phyloP scores from a whole-genome alignment of 2,113 vertebrate genomes.

The Meles meles region DNA sequence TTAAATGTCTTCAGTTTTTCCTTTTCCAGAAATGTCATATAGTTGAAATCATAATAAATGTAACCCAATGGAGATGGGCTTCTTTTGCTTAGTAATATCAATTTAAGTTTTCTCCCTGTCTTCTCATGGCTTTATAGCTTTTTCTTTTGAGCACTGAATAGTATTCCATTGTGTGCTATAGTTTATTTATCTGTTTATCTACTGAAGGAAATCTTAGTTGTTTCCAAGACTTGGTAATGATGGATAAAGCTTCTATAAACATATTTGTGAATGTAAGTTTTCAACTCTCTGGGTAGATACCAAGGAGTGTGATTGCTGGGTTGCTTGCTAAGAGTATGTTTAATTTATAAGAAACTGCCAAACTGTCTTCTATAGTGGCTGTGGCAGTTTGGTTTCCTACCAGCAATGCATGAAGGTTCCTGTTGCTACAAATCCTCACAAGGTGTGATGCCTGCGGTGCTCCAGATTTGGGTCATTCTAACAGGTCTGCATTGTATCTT shows the following conservation, averaged over 20 bases:
- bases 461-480: not conserved
- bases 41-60: not conserved
- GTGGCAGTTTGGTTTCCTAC: not conserved
- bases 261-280: not conserved
- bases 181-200: not conserved
- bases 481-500: not conserved
- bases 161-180: not conserved
- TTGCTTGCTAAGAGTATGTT: not conserved
- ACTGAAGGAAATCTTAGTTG: not conserved
- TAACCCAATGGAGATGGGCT: not conserved
- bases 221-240: not conserved
- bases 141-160: not conserved
- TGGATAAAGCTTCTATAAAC: not conserved
- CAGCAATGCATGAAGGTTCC: not conserved
- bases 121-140: not conserved
- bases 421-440: not conserved
- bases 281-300: not conserved
- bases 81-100: not conserved
- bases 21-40: not conserved
- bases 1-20: not conserved
- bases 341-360: not conserved
- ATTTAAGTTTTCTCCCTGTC: not conserved
- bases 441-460: not conserved
- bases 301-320: not conserved
- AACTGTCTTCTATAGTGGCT: not conserved